phyloP scores from a whole-genome alignment of 2,888 invertebrate genomes.

The Rotaria magnacalcarata region DNA sequence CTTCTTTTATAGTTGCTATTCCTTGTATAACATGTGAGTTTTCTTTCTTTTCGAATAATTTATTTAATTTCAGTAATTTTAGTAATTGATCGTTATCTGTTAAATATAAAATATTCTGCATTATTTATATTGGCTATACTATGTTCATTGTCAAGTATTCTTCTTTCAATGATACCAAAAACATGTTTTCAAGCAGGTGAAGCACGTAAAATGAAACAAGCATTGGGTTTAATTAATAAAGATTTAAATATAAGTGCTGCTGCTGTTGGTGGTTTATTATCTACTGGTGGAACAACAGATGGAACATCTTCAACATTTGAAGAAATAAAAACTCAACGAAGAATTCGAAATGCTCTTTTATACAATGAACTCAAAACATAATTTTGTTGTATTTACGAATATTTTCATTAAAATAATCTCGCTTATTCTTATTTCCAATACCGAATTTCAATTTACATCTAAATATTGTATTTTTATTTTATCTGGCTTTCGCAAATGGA shows the following conservation, averaged over 20 bases:
- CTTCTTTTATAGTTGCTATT: background rate
- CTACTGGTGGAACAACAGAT: background rate
- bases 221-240: background rate
- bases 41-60: background rate
- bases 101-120: background rate
- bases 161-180: background rate
- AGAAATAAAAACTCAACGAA: conserved; percentile 11
- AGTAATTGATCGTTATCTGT: background rate
- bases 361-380: background rate
- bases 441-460: no score
- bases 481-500: no score
- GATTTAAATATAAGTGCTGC: background rate
- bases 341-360: background rate
- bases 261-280: background rate
- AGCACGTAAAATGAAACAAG: background rate
- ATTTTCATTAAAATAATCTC: no score
- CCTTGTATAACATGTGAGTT: background rate
- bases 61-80: background rate
- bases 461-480: no score
- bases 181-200: background rate
- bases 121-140: background rate
- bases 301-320: background rate
- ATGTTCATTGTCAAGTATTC: background rate
- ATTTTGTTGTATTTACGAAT: background rate
- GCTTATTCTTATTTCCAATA: no score